Conservation (phyloP, 2,113 vertebrate species). For the Entomyzon cyanotis region DNA sequence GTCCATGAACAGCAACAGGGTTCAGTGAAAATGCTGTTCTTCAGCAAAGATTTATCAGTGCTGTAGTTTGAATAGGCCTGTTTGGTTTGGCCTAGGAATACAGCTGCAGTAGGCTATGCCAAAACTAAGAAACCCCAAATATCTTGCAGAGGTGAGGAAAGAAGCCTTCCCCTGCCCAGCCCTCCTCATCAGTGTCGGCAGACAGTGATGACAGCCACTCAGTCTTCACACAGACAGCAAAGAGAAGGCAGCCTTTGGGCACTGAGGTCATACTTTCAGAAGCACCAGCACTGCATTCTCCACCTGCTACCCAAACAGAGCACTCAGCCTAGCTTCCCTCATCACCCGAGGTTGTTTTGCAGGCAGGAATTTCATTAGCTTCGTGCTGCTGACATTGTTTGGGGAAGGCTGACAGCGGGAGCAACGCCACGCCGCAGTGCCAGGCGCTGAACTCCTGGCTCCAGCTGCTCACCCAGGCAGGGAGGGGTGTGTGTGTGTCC, state of each 20-base stretch:
- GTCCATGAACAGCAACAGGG: neutral
- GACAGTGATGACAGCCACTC: neutral
- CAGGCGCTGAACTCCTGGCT: neutral
- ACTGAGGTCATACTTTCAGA: neutral
- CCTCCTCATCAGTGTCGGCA: neutral
- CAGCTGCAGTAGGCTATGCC: neutral
- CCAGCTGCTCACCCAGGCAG: neutral
- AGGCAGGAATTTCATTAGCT: neutral
- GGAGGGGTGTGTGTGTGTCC: neutral
- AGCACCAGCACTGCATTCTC: neutral
- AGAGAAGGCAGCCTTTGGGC: neutral
- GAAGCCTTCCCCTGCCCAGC: neutral
- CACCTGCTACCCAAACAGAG: neutral
- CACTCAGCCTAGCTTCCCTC: neutral
- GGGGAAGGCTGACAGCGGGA: neutral
- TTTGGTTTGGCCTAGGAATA: neutral
- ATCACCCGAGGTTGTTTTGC: neutral
- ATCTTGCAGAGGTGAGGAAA: neutral
- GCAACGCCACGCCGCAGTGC: neutral
- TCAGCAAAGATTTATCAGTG: neutral
- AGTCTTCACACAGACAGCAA: neutral
- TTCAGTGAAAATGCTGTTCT: neutral
- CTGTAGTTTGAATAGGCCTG: neutral
- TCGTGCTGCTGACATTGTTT: neutral
- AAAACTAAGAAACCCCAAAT: neutral